phyloP scores from a whole-genome alignment of 2,888 invertebrate genomes.

The Keiferia lycopersicella region DNA sequence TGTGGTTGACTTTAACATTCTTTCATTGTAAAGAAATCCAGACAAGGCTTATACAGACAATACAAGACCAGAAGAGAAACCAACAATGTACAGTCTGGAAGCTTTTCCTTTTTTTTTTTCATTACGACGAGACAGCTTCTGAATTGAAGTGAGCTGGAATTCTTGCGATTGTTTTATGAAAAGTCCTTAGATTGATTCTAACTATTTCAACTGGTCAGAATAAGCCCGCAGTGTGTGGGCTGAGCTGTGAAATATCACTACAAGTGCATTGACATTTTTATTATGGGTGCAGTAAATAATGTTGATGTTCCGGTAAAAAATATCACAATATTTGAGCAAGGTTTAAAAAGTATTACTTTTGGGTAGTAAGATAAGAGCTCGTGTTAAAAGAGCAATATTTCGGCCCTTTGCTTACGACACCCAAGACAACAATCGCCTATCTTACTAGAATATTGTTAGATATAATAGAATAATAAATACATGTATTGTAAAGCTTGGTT shows the following conservation, averaged over 20 bases:
- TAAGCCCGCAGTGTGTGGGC: constrained; percentile 1
- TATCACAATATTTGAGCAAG: not conserved
- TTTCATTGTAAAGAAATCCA: no score
- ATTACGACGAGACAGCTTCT: no score
- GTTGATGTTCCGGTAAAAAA: not conserved
- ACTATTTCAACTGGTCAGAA: not conserved
- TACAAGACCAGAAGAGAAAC: no score
- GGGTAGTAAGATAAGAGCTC: not conserved
- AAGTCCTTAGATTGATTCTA: no score
- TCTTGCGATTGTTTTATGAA: no score
- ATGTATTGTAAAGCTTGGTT: constrained; percentile 1
- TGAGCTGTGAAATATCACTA: constrained; percentile 14
- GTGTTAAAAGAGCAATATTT: constrained; percentile 7
- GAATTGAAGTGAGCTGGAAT: no score
- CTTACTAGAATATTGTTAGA: constrained; percentile 1
- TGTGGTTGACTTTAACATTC: no score
- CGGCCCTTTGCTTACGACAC: constrained; percentile 5
- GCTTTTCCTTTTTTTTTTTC: no score
- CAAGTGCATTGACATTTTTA: constrained; percentile 13
- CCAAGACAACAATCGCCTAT: not conserved
- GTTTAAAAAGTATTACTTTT: not conserved
- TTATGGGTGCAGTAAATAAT: not conserved
- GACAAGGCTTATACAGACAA: no score
- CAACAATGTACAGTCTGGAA: no score
- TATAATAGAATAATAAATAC: not conserved